Evolutionary conservation across 2,113 vertebrate genomes (phyloP), one percentile per base, ranked within the genome.

Genomic region (Enhydra lutris): DNA sequence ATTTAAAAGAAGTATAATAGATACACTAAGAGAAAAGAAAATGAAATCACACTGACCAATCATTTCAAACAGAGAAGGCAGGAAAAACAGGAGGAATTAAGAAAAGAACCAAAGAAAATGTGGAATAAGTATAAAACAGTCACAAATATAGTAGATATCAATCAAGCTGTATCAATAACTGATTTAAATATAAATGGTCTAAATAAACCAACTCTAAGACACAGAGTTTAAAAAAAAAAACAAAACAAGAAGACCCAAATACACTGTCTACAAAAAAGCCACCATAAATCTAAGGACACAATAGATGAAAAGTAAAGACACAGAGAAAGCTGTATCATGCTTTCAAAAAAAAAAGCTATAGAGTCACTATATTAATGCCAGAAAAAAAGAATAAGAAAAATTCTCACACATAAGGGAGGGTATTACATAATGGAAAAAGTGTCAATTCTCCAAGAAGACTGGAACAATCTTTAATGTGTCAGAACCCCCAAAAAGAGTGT

Each of bases 401-500:
- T 45, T 84, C 71, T 63, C 26, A 95, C 59, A 24, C 52, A 80
- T 45, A 96, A 86, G 39, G 69, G 50, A 34, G 7, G 47, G 57
- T 36, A 94, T 86, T 78, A 91, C 24, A 74, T 86, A 92, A 92
- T 65, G 88, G 42, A 94, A 94, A 95, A 85, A 65, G 36, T 86
- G 59, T 55, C 73, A 83, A 14, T 83, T 92, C 36, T 93, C 80
- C 55, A 92, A 89, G 73, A 96, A 95, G 95, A 92, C 18, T 14
- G 52, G 52, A 82, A 88, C 50, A 95, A 94, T 94, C 73, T 63
- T 95, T 87, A 91, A 93, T 67, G 47, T 90, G 85, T 90, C 91
- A 95, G 74, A 17, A 90, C 61, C 18, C 17, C 17, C 26, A 92
- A 93, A 96, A 95, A 91, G 57, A 71, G 59, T 97, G 91, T 97